Percentiles rank a stretch among this genome's conserved stretches.
These are phyloP conservation scores for Tribolium castaneum DNA, from an alignment of 1,140 invertebrate genomes.

Conservation along the genomic window DNA sequence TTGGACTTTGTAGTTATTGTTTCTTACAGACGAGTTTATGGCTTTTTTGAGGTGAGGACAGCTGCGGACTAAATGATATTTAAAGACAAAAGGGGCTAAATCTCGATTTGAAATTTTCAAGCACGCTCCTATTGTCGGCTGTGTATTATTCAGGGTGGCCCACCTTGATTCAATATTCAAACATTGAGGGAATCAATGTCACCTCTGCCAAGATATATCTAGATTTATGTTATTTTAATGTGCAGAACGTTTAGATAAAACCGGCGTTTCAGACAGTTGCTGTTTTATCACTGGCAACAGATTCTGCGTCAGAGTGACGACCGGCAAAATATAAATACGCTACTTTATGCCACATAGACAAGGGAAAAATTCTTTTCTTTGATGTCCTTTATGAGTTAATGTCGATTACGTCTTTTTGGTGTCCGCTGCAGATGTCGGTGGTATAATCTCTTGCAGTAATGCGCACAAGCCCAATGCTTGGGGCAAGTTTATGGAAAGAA, in stretches of 20 bases:
- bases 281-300: conserved; percentile 13
- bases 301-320: background rate
- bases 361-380: too few relatives aligned
- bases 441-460: background rate
- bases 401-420: background rate
- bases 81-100: conserved; percentile 33
- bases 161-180: conserved; percentile 46
- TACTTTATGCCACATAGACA: background rate
- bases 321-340: background rate
- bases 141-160: conserved; percentile 17
- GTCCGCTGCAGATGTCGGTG: background rate
- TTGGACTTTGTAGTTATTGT: conserved; percentile 19
- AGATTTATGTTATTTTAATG: conserved; percentile 43
- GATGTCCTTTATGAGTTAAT: too few relatives aligned
- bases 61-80: conserved; percentile 27
- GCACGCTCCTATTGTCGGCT: conserved; percentile 34
- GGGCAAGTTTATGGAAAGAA: background rate
- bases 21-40: background rate
- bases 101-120: conserved; percentile 38
- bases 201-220: conserved; percentile 10
- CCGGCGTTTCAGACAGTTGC: background rate
- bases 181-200: conserved; percentile 44
- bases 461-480: background rate
- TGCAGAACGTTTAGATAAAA: conserved; percentile 32
- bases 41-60: conserved; percentile 3